Conservation (phyloP, 2,888 invertebrate species). For the Lypha dubia region DNA sequence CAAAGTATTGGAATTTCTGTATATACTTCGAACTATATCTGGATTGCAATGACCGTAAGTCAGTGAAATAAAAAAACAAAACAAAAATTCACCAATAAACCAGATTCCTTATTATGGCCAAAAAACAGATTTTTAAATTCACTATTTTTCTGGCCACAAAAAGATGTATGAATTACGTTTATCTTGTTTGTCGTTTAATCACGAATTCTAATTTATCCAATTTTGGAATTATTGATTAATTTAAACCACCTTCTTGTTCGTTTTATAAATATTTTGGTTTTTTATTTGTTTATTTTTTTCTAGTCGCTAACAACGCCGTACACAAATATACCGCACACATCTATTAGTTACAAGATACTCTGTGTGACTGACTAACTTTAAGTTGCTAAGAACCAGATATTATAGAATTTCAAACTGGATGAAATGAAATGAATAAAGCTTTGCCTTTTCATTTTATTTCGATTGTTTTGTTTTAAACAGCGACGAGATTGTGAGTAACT, state of each 20-base stretch:
- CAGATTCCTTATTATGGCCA: slow-evolving; percentile 56
- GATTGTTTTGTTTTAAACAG: background rate
- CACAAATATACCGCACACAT: slow-evolving; percentile 48
- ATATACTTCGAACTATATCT: slow-evolving; percentile 17
- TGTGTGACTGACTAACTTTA: slow-evolving; percentile 65
- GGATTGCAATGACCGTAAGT: slow-evolving; percentile 44
- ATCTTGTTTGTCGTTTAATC: slow-evolving; percentile 25
- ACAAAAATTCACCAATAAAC: slow-evolving; percentile 49
- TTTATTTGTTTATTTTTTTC: slow-evolving; percentile 38
- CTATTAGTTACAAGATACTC: slow-evolving; percentile 63
- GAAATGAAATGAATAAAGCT: background rate
- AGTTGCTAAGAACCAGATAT: slow-evolving; percentile 46
- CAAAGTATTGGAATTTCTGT: slow-evolving; percentile 59
- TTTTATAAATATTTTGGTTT: slow-evolving; percentile 37
- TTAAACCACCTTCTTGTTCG: slow-evolving; percentile 32
- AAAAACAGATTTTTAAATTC: slow-evolving; percentile 1
- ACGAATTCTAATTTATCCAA: slow-evolving; percentile 47
- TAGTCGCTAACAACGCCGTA: background rate
- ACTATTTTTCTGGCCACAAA: slow-evolving; percentile 40
- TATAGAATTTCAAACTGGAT: slow-evolving; percentile 44
- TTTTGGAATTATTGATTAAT: slow-evolving; percentile 52
- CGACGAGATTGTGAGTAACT: background rate
- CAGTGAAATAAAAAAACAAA: slow-evolving; percentile 47
- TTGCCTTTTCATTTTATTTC: slow-evolving; percentile 2
- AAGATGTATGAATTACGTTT: slow-evolving; percentile 31